Base-by-base conservation (phyloP, 2,797 vertebrate species). In the Cephalopachus bancanus region DNA sequence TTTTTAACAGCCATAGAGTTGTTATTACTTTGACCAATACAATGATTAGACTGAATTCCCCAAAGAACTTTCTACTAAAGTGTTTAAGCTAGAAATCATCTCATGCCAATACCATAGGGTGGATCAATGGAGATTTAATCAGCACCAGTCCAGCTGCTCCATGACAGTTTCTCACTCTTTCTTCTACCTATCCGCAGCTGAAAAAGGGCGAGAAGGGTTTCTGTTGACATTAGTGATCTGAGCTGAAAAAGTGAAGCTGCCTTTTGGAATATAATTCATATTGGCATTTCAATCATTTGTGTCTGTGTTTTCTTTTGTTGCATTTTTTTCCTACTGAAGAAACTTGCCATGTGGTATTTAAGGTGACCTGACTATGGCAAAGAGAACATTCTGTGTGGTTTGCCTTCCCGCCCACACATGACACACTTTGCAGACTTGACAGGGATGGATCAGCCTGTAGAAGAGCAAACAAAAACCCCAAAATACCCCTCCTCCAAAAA, bases 381-480 rank as follows among this genome's bases (percentile, higher is more conserved):
- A 93, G 79, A 97, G 85, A 96, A 4, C 10, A 93, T 95, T 94
- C 96, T 93, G 30, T 98, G 98, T 97, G 97, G 98, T 98, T 98
- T 98, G 93, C 67, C 90, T 96, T 87, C 93, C 98, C 98, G 95
- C 98, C 98, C 98, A 98, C 98, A 83, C 95, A 86, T 80, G 83
- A 94, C 16, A 10, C 3, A 0, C 90, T 97, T 71, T 93, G 89
- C 89, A 97, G 83, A 94, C 95, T 97, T 97, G 85, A 93, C 84
- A 97, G 62, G 96, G 97, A 97, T 97, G 97, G 92, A 84, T 98
- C 84, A 72, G 91, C 96, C 93, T 1, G 4, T n/a, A 91, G 51
- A 95, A 85, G 79, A 96, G 85, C 78, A 97, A 97, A 88, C 16
- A 97, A 95, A 80, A 92, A 97, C 85, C 51, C 89, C 86, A 94